phyloP scores from a whole-genome alignment of 64 coral and sea anemone genomes.

The Orbicella faveolata region DNA sequence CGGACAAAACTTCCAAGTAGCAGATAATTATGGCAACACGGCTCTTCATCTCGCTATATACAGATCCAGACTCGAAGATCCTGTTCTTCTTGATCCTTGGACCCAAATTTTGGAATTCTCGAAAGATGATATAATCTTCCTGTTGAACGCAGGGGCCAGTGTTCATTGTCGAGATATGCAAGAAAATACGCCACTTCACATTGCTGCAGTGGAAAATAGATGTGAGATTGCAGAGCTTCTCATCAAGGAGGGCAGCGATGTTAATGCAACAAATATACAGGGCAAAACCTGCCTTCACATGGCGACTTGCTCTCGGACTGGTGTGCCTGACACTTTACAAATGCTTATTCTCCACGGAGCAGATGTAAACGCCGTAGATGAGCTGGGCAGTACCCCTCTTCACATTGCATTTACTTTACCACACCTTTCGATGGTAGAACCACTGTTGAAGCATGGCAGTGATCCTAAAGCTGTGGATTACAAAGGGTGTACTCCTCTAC shows the following conservation, averaged over 20 bases:
- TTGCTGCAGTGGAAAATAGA: neutral
- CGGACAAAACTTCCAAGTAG: neutral
- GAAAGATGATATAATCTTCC: neutral
- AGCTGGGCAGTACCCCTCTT: constrained; percentile 9
- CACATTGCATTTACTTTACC: neutral
- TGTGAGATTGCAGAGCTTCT: neutral
- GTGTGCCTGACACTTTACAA: neutral
- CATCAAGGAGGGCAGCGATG: constrained; percentile 1
- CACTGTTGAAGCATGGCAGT: neutral
- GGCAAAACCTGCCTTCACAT: constrained; percentile 22
- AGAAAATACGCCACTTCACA: constrained; percentile 43
- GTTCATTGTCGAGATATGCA: constrained; percentile 16
- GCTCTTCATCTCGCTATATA: constrained; percentile 42
- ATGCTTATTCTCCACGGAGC: neutral
- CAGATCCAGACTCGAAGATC: neutral
- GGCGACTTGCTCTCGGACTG: neutral
- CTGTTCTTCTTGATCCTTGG: neutral
- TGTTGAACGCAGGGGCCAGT: constrained; percentile 25
- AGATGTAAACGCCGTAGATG: neutral
- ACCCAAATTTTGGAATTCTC: too few relatives aligned
- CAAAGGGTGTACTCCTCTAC: neutral
- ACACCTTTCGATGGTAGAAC: neutral
- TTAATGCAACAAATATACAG: constrained; percentile 16
- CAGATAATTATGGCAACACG: constrained; percentile 29
- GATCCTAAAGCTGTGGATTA: neutral